Conservation (phyloP, 2,113 vertebrate species). For the Brevimyrus niger region DNA sequence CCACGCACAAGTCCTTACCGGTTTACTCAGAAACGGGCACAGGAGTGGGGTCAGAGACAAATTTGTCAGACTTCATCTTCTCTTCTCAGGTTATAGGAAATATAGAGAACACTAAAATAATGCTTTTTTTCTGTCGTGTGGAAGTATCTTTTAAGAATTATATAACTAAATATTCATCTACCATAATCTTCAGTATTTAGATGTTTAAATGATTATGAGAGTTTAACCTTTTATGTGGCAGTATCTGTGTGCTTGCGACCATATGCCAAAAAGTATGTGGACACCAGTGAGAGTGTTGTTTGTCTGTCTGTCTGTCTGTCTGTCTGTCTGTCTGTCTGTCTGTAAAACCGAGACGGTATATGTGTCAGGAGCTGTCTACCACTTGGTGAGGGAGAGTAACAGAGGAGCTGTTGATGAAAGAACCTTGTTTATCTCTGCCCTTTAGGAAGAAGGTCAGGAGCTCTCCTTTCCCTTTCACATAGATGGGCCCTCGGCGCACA, state of each 20-base stretch:
- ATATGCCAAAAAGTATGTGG: not conserved
- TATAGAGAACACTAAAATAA: not conserved
- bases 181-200: not conserved
- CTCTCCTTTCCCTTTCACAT: conserved; percentile 92
- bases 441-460: conserved; percentile 93
- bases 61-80: not conserved
- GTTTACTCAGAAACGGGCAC: conserved; percentile 8
- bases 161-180: conserved; percentile 14
- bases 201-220: not conserved
- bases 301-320: not conserved
- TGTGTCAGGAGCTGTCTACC: conserved; percentile 64
- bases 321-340: not conserved
- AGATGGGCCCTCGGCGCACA: conserved; percentile 81
- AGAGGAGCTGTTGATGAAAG: conserved; percentile 54
- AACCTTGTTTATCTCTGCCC: conserved; percentile 74
- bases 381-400: conserved; percentile 83
- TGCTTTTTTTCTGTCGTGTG: not conserved
- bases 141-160: not conserved
- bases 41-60: not conserved
- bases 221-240: not conserved
- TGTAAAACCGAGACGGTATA: not conserved
- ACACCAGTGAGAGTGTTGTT: not conserved
- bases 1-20: not conserved
- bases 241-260: not conserved
- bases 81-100: not conserved